Evolutionary conservation across 2,888 invertebrate genomes (phyloP).

Genomic region (Pterostichus madidus): DNA sequence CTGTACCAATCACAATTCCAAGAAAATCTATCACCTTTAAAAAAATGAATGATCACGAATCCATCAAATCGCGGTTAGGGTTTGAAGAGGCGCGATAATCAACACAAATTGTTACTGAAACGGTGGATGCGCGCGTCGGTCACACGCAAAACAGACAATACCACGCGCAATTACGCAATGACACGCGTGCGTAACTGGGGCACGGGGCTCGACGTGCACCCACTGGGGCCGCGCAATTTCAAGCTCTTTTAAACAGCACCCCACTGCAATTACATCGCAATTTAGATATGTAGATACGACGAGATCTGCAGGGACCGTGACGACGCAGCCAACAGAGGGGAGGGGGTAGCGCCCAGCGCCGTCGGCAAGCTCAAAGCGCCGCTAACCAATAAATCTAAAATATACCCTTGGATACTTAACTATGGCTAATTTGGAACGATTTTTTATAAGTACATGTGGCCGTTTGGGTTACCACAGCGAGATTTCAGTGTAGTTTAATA

Average conservation of each 20-base stretch:
- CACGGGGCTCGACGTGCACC: conserved; percentile 10
- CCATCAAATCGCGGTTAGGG: background rate
- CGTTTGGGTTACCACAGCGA: conserved; percentile 69
- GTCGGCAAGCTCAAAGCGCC: conserved; percentile 65
- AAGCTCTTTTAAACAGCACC: conserved; percentile 78
- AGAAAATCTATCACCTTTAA: conserved; percentile 3
- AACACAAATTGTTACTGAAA: background rate
- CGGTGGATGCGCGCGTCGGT: conserved; percentile 22
- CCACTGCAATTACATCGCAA: conserved; percentile 76
- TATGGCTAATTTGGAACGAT: conserved; percentile 72
- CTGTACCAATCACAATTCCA: background rate
- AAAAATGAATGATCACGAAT: background rate
- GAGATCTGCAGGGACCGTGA: conserved; percentile 38
- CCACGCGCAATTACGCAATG: conserved; percentile 67
- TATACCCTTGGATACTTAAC: conserved; percentile 70
- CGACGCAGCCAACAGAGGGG: conserved; percentile 1
- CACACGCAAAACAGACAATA: conserved; percentile 67
- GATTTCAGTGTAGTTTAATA: conserved; percentile 68
- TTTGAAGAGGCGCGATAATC: conserved; percentile 12
- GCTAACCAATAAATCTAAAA: conserved; percentile 66
- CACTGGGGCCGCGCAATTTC: conserved; percentile 73
- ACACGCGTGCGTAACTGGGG: conserved; percentile 62
- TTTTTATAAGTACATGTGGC: conserved; percentile 71
- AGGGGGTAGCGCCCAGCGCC: conserved; percentile 43
- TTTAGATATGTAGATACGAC: conserved; percentile 75